These are phyloP conservation scores for Ormia ochracea DNA, from an alignment of 2,888 invertebrate species.

Conservation along the genomic window DNA sequence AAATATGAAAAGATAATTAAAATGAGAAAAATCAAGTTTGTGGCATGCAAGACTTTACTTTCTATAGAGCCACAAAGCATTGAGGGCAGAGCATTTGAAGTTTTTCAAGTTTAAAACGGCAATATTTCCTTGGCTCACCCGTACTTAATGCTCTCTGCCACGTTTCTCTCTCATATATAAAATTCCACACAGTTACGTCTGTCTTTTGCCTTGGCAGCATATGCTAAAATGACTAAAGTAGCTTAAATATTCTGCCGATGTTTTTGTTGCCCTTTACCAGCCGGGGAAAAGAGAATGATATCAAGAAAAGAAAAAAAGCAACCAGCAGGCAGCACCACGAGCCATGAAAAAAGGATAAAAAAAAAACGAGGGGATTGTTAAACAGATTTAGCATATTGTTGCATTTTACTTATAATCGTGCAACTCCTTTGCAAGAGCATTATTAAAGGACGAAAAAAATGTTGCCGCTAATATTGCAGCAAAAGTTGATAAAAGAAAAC, in stretches of 20 bases:
- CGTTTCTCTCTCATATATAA: background rate
- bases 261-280: slow-evolving; percentile 3
- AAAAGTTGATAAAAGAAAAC: background rate
- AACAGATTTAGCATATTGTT: slow-evolving; percentile 64
- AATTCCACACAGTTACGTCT: slow-evolving; percentile 65
- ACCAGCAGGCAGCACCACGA: background rate
- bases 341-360: background rate
- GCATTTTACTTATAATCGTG: slow-evolving; percentile 63
- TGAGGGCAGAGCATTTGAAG: too few species aligned
- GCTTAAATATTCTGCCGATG: slow-evolving; percentile 34
- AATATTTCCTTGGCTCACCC: too few species aligned
- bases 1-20: too few species aligned
- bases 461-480: slow-evolving; percentile 24
- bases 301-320: slow-evolving; percentile 23
- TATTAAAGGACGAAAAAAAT: background rate
- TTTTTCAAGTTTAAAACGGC: too few species aligned
- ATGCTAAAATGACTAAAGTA: slow-evolving; percentile 60
- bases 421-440: slow-evolving; percentile 38
- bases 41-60: too few species aligned
- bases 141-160: too few species aligned
- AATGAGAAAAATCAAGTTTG: too few species aligned
- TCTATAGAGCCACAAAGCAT: too few species aligned
- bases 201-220: slow-evolving; percentile 64
- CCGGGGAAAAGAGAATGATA: background rate
- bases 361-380: slow-evolving; percentile 35